phyloP scores from a whole-genome alignment of 1,140 invertebrate species.

The Drosophila sulfurigaster region DNA sequence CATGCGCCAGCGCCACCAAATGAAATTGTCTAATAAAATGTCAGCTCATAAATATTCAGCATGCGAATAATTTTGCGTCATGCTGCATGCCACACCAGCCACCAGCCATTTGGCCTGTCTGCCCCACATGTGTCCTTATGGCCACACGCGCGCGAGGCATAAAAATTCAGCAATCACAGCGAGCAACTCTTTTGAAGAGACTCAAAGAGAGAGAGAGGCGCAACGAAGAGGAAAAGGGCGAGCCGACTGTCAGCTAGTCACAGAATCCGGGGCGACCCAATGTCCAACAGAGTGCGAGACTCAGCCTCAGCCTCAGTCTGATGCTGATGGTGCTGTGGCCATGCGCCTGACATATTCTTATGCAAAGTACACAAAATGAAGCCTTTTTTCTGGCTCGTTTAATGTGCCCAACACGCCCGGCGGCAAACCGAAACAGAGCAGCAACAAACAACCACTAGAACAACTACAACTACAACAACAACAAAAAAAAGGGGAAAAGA shows the following conservation, averaged over 20 bases:
- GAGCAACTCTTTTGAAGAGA: slow-evolving; percentile 46
- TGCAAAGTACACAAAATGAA: slow-evolving; percentile 70
- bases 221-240: neutral
- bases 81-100: slow-evolving; percentile 13
- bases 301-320: neutral
- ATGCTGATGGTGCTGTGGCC: neutral
- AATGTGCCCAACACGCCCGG: slow-evolving; percentile 47
- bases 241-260: slow-evolving; percentile 4
- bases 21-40: slow-evolving; percentile 76
- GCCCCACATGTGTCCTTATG: slow-evolving; percentile 56
- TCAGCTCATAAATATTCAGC: slow-evolving; percentile 80
- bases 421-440: slow-evolving; percentile 22
- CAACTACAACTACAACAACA: slow-evolving; percentile 6
- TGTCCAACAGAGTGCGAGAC: neutral
- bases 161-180: slow-evolving; percentile 71
- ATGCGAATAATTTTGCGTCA: slow-evolving; percentile 47
- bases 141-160: slow-evolving; percentile 67
- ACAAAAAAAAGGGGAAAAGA: neutral
- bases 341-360: slow-evolving; percentile 66
- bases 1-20: slow-evolving; percentile 41
- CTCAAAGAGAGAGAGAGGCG: neutral
- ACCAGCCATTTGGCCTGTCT: neutral
- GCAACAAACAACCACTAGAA: neutral
- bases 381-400: slow-evolving; percentile 71
- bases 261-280: slow-evolving; percentile 24